phyloP scores from a whole-genome alignment of 2,113 vertebrate genomes.

The Psettodes erumei region DNA sequence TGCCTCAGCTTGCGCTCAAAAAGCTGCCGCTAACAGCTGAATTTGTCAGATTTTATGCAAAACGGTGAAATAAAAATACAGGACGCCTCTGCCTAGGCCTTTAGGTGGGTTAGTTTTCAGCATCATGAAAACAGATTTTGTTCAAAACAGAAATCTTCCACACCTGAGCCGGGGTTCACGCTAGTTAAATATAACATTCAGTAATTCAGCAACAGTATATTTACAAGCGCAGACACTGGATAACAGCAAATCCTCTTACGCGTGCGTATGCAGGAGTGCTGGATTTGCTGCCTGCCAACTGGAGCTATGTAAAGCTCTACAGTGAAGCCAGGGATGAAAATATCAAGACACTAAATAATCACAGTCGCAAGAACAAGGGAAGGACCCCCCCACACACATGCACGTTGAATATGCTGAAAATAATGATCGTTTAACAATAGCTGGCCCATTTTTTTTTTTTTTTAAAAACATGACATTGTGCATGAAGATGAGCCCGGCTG shows the following conservation, averaged over 20 bases:
- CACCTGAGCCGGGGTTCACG: not conserved
- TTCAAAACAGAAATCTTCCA: conserved; percentile 2
- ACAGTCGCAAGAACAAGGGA: not conserved
- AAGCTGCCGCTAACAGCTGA: not conserved
- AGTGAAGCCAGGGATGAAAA: conserved; percentile 4
- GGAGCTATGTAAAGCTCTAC: not conserved
- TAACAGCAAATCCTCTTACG: conserved; percentile 8
- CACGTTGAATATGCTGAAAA: not conserved
- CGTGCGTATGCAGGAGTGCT: not conserved
- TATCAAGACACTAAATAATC: conserved; percentile 30
- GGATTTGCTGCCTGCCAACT: conserved; percentile 1
- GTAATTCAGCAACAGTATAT: not conserved
- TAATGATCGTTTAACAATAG: conserved; percentile 25
- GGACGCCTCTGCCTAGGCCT: not conserved
- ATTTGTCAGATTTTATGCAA: not conserved
- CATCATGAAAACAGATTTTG: not conserved
- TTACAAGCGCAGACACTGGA: conserved; percentile 1
- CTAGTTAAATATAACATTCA: not conserved
- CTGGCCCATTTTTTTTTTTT: not conserved
- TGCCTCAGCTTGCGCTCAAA: not conserved
- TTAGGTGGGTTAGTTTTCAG: not conserved
- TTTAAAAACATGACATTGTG: no score
- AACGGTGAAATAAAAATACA: not conserved
- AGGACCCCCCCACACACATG: no score
- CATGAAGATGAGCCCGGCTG: no score